Conservation (phyloP, 2,888 invertebrate genomes). For the Aleiodes testaceus region DNA sequence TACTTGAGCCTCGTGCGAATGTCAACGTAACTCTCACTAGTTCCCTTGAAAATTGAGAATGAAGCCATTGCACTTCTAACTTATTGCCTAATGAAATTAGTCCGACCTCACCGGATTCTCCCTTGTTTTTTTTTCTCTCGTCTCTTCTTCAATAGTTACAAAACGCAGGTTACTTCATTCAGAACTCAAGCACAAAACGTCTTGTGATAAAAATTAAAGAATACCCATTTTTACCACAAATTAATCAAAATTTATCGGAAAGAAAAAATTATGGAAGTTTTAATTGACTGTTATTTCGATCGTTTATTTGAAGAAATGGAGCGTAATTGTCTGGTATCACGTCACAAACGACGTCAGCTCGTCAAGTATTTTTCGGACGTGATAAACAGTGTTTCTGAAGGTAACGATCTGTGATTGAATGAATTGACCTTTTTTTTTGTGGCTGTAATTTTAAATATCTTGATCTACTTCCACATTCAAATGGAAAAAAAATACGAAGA, state of each 20-base stretch:
- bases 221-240: not conserved
- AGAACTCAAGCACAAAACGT: constrained; percentile 43
- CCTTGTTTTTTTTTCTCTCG: constrained; percentile 44
- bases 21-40: constrained; percentile 12
- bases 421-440: not conserved
- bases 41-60: constrained; percentile 35
- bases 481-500: not conserved
- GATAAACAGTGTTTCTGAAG: constrained; percentile 82
- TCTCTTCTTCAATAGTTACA: not conserved
- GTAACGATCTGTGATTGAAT: constrained; percentile 61
- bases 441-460: not conserved
- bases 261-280: constrained; percentile 79
- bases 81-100: constrained; percentile 66
- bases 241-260: not conserved
- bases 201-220: constrained; percentile 13
- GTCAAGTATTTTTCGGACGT: constrained; percentile 86
- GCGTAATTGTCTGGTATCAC: constrained; percentile 82
- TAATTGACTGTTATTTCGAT: constrained; percentile 87
- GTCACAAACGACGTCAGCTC: constrained; percentile 81
- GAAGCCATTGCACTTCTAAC: constrained; percentile 62
- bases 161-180: constrained; percentile 50
- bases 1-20: constrained; percentile 2
- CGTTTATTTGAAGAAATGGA: constrained; percentile 82
- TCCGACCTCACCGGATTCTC: constrained; percentile 30
- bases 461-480: not conserved